Percentiles rank a stretch among this genome's conserved stretches.
Conservation (phyloP, 2,113 vertebrate genomes). For the Lagopus muta region DNA sequence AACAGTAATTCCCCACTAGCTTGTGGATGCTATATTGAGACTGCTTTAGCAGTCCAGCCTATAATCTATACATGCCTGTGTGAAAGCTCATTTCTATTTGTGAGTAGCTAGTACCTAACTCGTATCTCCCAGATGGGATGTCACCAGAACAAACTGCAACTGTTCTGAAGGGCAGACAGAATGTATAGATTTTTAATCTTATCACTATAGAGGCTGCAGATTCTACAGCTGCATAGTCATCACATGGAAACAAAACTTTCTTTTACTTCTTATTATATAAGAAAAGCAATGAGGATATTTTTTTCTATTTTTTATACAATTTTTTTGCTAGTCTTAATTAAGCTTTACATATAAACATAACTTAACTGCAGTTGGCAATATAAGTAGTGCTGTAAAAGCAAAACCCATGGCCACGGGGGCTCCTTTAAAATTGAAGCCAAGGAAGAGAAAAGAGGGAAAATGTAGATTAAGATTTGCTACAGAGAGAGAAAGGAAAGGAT, state of each 20-base stretch:
- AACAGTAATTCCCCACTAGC: neutral
- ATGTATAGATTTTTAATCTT: neutral
- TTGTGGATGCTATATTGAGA: neutral
- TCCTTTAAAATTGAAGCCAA: neutral
- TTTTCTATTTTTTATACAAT: neutral
- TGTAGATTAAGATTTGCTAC: neutral
- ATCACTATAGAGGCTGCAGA: neutral
- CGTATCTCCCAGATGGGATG: neutral
- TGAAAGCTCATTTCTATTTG: neutral
- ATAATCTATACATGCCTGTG: neutral
- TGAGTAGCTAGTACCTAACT: neutral
- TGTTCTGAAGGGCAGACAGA: neutral
- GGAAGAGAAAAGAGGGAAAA: neutral
- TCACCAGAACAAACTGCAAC: neutral
- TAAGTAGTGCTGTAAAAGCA: neutral
- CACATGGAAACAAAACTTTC: neutral
- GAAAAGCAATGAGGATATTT: neutral
- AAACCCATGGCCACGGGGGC: neutral
- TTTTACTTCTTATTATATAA: neutral
- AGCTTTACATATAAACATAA: neutral
- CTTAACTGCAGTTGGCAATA: neutral
- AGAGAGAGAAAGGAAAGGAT: neutral
- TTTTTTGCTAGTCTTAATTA: neutral
- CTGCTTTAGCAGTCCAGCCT: neutral
- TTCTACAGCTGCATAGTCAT: neutral